Base-by-base conservation (phyloP, 2,797 vertebrate genomes). In the Gallirallus australis region DNA sequence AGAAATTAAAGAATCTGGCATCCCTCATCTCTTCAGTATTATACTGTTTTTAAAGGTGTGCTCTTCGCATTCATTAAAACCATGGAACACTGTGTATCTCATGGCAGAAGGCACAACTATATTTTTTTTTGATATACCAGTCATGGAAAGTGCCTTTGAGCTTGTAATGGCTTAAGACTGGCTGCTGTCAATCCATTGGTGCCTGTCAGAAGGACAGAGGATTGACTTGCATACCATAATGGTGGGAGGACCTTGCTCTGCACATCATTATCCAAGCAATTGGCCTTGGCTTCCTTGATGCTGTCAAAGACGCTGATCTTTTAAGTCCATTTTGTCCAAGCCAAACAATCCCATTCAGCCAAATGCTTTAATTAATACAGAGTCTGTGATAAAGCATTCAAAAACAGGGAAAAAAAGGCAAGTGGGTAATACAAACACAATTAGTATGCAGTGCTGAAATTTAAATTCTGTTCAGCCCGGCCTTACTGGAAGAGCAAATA, bases 401-500 rank as follows among this genome's bases (percentile, higher is more conserved):
- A 76, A 90, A 65, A 5, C 39, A 76, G 20, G 28, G 75, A 68
- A 86, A 96, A 93, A 96, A 93, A 89, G 47, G n/a, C 82, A 79
- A 82, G 45, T 68, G 66, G 30, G 54, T 91, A 94, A 68, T 86
- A 80, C 30, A 89, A 96, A 89, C 80, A 89, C 19, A 86, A 82
- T 94, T 93, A 82, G 42, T 66, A 94, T 94, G 82, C 87, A 73
- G 56, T 42, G 56, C 60, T 89, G 73, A 90, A 96, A 94, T 96
- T 89, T 89, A 82, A 86, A 93, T 95, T 96, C 87, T 61, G 12
- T 76, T 86, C 82, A 96, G 77, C 31, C 82, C 70, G 70, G 60
- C 61, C 59, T 83, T 92, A 66, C 80, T 86, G 68, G 70, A 94
- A 94, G 60, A 93, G 42, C 53, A 96, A 94, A 93, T 86, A 96